Base-by-base conservation (phyloP, 2,888 invertebrate species). In the Ganaspis brasiliensis region DNA sequence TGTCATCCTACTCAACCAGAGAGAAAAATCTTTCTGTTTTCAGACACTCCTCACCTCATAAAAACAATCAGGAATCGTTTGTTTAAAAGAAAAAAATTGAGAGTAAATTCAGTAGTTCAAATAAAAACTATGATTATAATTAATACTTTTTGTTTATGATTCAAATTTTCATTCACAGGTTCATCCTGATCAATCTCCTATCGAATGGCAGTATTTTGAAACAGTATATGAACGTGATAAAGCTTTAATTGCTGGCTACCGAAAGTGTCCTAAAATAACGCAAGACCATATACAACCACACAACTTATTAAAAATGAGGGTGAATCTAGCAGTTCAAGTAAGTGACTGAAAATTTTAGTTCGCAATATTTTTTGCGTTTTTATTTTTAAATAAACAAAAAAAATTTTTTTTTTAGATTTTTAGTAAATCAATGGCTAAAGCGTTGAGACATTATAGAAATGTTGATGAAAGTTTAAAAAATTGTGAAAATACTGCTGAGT, bases 1-100 rank as follows among this genome's bases (percentile, higher is more conserved):
- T 72, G 57, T 24, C 81, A 84, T 75, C 83, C 82, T n/a, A 24
- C 73, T 19, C 76, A 75, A 45, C 79, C 77, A 40, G 52, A 70
- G 9, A 55, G 82, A 49, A 78, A 74, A 71, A 21, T 84, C 3
- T 82, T 77, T 72, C 45, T 78, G 24, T 84, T 83, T 57, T 81
- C 81, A 5, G 83, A 84, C 61, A 76, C 79, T 5, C 81, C 84
- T 9, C 85, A 85, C 57, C 72, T 85, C 4, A 70, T 85, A 2
- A 85, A 85, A 77, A 82, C 79, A 35, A 76, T 84, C 40, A 73
- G 83, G 49, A 85, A 85, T 74, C 71, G 82, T 37, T 35, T 83
- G 6, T 67, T 72, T 9, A 75, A 75, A n/a, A 79, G 61, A n/a
- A 24, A 37, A 55, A 49, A n/a, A 49, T 49, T 49, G n/a, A 49